Percentiles rank a stretch among this genome's conserved stretches.
phyloP scores from a whole-genome alignment of 2,113 vertebrate species.

The Empidonax alnorum region DNA sequence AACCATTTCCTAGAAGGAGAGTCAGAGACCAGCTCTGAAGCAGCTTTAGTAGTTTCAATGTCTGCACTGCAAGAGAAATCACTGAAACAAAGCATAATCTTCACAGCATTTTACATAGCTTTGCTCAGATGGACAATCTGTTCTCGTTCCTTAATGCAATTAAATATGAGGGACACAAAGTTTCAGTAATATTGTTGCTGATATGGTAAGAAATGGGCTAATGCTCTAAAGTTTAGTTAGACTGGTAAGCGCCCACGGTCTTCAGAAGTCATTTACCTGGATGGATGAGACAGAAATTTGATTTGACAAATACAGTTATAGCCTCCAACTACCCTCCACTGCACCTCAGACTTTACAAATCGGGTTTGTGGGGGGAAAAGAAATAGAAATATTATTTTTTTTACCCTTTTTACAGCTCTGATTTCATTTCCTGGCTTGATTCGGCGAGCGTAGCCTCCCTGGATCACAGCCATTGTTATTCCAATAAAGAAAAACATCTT shows the following conservation, averaged over 20 bases:
- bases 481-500: conserved; percentile 99
- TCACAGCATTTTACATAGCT: background rate
- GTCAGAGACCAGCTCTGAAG: background rate
- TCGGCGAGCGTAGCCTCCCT: conserved; percentile 90
- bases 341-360: background rate
- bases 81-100: background rate
- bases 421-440: conserved; percentile 88
- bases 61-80: background rate
- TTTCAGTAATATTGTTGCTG: background rate
- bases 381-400: background rate
- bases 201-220: background rate
- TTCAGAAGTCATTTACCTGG: background rate
- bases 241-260: background rate
- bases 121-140: background rate
- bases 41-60: background rate
- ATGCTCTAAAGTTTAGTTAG: background rate
- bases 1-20: background rate
- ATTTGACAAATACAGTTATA: background rate
- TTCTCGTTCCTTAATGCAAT: background rate
- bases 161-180: background rate
- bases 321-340: background rate
- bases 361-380: background rate
- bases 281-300: background rate
- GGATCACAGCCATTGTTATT: conserved; percentile 92
- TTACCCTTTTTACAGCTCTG: conserved; percentile 84